These are phyloP conservation scores for Perizoma flavofasciatum DNA, from an alignment of 2,888 invertebrate species.

Conservation along the genomic window DNA sequence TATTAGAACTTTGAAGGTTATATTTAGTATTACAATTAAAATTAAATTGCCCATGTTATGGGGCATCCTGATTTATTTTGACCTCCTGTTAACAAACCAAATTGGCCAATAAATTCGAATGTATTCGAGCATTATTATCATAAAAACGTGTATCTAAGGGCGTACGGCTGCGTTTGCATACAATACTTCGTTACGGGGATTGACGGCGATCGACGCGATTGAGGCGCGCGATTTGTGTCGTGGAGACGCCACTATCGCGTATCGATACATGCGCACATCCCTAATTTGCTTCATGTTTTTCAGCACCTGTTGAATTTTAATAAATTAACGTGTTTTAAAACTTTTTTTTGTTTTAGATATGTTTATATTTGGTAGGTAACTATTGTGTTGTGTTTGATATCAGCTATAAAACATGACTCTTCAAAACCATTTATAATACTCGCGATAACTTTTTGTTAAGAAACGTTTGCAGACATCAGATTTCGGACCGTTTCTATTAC, in stretches of 20 bases:
- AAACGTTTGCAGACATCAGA: conserved; percentile 27
- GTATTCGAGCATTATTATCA: conserved; percentile 47
- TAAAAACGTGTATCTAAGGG: conserved; percentile 47
- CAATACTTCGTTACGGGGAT: conserved; percentile 72
- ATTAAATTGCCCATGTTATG: background rate
- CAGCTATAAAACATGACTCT: conserved; percentile 6
- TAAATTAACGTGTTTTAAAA: conserved; percentile 5
- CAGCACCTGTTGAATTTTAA: conserved; percentile 58
- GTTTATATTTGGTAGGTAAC: conserved; percentile 7
- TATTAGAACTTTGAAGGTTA: too few relatives aligned
- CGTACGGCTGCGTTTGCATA: conserved; percentile 62
- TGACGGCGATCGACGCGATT: conserved; percentile 45
- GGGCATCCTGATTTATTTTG: background rate
- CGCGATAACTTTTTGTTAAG: conserved; percentile 26
- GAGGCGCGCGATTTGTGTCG: conserved; percentile 61
- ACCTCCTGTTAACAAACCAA: conserved; percentile 25
- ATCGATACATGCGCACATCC: conserved; percentile 40
- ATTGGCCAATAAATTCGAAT: conserved; percentile 29
- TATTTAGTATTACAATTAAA: too few relatives aligned
- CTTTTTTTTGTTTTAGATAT: background rate
- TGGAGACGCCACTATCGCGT: conserved; percentile 43
- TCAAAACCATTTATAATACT: conserved; percentile 23
- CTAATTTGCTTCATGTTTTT: conserved; percentile 67
- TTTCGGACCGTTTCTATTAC: conserved; percentile 35
- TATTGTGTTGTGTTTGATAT: conserved; percentile 16